Percentiles rank a stretch among this genome's conserved stretches.
These are phyloP conservation scores for Thecophora atra DNA, from an alignment of 2,888 invertebrate species.

Conservation along the genomic window DNA sequence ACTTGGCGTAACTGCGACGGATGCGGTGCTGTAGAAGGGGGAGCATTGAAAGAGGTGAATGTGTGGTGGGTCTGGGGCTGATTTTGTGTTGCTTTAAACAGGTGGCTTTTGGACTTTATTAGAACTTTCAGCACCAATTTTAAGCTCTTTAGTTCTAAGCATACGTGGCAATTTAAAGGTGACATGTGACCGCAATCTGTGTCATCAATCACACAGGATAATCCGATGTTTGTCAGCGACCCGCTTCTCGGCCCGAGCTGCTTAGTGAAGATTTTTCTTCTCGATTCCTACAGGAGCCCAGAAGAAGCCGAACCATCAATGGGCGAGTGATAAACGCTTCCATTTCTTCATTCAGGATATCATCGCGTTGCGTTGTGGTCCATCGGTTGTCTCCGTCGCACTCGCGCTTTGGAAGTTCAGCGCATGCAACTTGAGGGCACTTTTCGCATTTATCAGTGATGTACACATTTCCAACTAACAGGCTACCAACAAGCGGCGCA, in stretches of 20 bases:
- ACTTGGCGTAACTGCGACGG: conserved; percentile 21
- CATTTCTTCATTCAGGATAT: neutral
- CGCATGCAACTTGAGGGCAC: conserved; percentile 14
- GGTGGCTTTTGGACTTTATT: no score
- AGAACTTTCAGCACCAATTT: no score
- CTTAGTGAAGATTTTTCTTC: conserved; percentile 62
- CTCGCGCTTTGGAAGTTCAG: neutral
- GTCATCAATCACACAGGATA: conserved; percentile 31
- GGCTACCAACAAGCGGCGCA: conserved; percentile 50
- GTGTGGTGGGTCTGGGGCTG: neutral
- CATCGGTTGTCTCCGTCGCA: neutral
- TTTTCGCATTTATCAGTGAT: conserved; percentile 54
- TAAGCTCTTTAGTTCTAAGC: no score
- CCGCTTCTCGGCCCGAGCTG: conserved; percentile 32
- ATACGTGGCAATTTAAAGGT: neutral
- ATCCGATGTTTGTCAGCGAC: conserved; percentile 27
- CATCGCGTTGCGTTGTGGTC: neutral
- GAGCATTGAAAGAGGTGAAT: no score
- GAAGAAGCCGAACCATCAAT: conserved; percentile 28
- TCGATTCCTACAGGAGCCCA: conserved; percentile 60
- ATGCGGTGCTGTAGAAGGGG: neutral
- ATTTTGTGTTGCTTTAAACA: no score
- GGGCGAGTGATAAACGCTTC: neutral
- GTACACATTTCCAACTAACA: conserved; percentile 58
- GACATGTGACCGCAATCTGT: conserved; percentile 19